Percentiles rank a stretch among this genome's conserved stretches.
phyloP scores from a whole-genome alignment of 1,140 invertebrate species.

The Zaprionus gabonicus region DNA sequence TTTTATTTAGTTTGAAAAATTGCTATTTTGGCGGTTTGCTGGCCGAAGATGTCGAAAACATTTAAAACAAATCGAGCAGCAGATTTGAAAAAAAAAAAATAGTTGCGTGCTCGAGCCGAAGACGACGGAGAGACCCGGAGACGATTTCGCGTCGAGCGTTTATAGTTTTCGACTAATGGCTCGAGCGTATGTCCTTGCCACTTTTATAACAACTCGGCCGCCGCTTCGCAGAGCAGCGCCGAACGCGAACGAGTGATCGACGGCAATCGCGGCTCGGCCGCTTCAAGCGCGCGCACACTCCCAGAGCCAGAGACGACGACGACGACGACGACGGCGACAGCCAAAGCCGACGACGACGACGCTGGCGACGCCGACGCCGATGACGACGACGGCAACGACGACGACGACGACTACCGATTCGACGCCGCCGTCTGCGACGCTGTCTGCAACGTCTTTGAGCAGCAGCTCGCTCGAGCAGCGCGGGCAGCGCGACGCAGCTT shows the following conservation, averaged over 20 bases:
- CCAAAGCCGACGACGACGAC: conserved; percentile 2
- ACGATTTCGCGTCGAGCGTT: conserved; percentile 84
- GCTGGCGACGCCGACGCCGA: not conserved
- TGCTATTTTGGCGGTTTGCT: conserved; percentile 23
- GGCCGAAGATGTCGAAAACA: conserved; percentile 5
- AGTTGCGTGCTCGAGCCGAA: conserved; percentile 47
- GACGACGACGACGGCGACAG: not conserved
- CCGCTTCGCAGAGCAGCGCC: conserved; percentile 62
- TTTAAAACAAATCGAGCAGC: conserved; percentile 10
- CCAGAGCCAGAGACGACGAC: conserved; percentile 2
- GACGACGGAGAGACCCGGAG: conserved; percentile 68
- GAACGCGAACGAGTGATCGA: conserved; percentile 75
- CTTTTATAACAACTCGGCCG: conserved; percentile 83
- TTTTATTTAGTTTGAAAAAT: not conserved
- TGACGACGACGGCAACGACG: not conserved
- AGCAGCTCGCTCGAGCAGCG: conserved; percentile 32
- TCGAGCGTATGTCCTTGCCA: conserved; percentile 84
- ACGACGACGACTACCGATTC: conserved; percentile 13
- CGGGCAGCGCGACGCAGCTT: conserved; percentile 20
- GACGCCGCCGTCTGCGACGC: conserved; percentile 32
- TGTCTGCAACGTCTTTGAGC: conserved; percentile 39
- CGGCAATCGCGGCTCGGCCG: conserved; percentile 56
- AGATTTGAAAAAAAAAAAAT: conserved; percentile 35
- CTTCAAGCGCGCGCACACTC: conserved; percentile 49
- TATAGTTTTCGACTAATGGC: conserved; percentile 84